Evolutionary conservation across 2,797 vertebrate species (phyloP).

Genomic region (Syncerus caffer): DNA sequence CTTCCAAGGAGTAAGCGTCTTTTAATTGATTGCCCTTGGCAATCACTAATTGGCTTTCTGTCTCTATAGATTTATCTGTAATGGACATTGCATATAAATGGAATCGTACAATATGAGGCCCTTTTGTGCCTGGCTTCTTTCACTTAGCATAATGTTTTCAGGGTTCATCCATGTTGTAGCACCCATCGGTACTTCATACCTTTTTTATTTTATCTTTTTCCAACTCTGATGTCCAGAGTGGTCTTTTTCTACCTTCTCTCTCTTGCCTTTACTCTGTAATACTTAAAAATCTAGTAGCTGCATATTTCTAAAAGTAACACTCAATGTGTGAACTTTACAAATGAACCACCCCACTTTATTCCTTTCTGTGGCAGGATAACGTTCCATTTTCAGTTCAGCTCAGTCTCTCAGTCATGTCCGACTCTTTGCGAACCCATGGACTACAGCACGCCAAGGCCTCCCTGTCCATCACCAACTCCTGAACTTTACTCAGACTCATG

Average conservation of each 20-base stretch:
- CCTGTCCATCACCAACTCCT: background rate
- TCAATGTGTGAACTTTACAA: constrained; percentile 61
- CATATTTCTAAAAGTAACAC: constrained; percentile 55
- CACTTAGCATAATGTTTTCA: background rate
- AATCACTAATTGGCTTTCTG: background rate
- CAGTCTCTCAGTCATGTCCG: background rate
- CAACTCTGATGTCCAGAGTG: background rate
- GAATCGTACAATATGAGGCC: background rate
- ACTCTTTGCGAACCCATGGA: background rate
- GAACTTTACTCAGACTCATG: background rate
- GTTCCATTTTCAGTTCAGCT: background rate
- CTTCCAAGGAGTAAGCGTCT: too few species aligned
- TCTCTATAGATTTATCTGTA: background rate
- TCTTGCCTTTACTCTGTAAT: constrained; percentile 40
- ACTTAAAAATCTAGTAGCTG: constrained; percentile 64
- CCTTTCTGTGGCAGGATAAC: background rate
- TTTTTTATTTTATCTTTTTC: background rate
- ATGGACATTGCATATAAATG: background rate
- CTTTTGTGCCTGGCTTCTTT: background rate
- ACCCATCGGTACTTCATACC: background rate
- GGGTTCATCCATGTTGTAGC: background rate
- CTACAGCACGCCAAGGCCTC: background rate
- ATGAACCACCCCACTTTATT: constrained; percentile 30
- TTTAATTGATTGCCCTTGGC: background rate
- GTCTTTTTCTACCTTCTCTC: background rate